Percentiles rank a stretch among this genome's conserved stretches.
Evolutionary conservation across 2,888 invertebrate genomes (phyloP).

Genomic region (Metallyticus violacea): DNA sequence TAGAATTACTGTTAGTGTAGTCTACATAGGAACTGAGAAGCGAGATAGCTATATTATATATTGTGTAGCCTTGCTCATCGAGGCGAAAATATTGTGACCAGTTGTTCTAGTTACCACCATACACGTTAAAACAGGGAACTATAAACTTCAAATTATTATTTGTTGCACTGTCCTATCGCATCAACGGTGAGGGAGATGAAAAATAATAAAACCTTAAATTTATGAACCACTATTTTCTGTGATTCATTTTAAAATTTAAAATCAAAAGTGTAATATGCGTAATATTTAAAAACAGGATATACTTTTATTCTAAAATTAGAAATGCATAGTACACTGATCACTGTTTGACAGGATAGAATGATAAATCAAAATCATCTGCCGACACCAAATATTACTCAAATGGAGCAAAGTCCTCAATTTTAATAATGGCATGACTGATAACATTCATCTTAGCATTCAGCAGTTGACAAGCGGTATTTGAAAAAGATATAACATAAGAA

Average conservation of each 20-base stretch:
- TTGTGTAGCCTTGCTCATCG: neutral
- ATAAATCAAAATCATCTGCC: no score
- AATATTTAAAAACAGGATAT: no score
- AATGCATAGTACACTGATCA: no score
- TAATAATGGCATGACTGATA: no score
- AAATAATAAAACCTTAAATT: neutral
- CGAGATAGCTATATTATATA: neutral
- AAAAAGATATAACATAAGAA: no score
- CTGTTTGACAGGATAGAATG: no score
- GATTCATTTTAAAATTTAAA: neutral
- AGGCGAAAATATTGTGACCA: neutral
- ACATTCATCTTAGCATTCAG: no score
- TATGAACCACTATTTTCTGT: neutral
- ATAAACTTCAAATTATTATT: neutral
- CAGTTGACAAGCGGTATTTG: no score
- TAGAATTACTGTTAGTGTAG: constrained; percentile 1
- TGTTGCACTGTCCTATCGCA: neutral
- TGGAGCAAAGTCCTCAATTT: no score
- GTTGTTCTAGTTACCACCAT: neutral
- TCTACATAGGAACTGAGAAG: neutral
- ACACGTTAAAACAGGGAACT: neutral
- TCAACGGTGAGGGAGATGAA: neutral
- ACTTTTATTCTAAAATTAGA: no score
- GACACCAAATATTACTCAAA: no score
- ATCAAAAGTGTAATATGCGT: no score